These are phyloP conservation scores for Montipora foliosa DNA, from an alignment of 64 coral and sea anemone genomes.

Conservation along the genomic window DNA sequence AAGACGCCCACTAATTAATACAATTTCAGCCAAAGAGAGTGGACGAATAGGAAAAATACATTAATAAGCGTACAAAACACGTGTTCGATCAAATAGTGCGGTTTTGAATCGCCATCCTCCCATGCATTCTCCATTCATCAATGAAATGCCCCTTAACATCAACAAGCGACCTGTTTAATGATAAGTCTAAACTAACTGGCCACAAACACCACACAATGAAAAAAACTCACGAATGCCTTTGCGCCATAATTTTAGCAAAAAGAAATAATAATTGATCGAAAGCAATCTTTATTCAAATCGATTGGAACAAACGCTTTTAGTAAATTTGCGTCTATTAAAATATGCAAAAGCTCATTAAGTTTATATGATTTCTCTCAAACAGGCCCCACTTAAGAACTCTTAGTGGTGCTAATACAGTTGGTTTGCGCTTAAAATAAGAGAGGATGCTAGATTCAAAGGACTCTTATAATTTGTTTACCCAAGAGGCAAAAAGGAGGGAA, in stretches of 20 bases:
- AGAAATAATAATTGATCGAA: constrained; percentile 6
- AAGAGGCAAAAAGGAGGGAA: background rate
- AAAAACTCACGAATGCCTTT: constrained; percentile 18
- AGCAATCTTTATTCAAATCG: constrained; percentile 26
- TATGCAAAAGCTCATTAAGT: constrained; percentile 90
- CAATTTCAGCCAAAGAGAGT: constrained; percentile 48
- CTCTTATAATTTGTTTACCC: constrained; percentile 5
- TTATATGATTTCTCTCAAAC: constrained; percentile 79
- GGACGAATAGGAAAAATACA: constrained; percentile 16
- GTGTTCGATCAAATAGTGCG: constrained; percentile 70
- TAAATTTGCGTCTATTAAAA: constrained; percentile 67
- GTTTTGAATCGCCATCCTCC: constrained; percentile 67
- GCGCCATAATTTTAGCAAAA: background rate
- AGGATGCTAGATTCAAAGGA: background rate
- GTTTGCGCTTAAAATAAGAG: constrained; percentile 34
- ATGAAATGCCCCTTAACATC: constrained; percentile 72
- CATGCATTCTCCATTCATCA: constrained; percentile 70
- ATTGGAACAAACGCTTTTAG: constrained; percentile 22
- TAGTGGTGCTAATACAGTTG: constrained; percentile 33
- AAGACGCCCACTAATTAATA: constrained; percentile 38
- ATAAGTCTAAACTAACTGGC: constrained; percentile 62
- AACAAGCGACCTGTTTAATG: constrained; percentile 86
- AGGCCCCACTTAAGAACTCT: constrained; percentile 52
- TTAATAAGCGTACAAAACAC: constrained; percentile 59
- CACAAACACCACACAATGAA: constrained; percentile 55